These are phyloP conservation scores for Pollenia amentaria DNA, from an alignment of 2,888 invertebrate genomes.

Conservation along the genomic window DNA sequence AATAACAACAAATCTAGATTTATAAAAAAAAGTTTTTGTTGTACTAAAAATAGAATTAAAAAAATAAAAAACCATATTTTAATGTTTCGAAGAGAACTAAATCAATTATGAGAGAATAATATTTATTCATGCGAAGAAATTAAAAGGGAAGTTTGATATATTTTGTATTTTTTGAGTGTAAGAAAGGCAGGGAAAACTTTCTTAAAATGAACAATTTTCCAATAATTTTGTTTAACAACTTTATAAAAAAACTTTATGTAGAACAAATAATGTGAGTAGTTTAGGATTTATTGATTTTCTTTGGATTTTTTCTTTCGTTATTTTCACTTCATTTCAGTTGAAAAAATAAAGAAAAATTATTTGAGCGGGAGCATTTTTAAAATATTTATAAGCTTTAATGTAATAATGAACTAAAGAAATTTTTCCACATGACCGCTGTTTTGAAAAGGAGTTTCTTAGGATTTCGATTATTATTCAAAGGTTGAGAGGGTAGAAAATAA, in stretches of 20 bases:
- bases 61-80: constrained; percentile 2
- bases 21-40: constrained; percentile 1
- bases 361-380: not conserved
- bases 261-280: constrained; percentile 21
- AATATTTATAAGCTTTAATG: constrained; percentile 16
- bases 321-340: constrained; percentile 15
- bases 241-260: constrained; percentile 38
- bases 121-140: not conserved
- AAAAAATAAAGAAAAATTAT: not conserved
- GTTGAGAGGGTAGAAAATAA: constrained; percentile 6
- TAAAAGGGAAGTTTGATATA: not conserved
- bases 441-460: not conserved
- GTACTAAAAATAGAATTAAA: not conserved
- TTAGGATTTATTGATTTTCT: constrained; percentile 61
- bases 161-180: not conserved
- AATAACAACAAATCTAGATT: constrained; percentile 12
- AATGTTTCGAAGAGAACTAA: constrained; percentile 20
- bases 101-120: constrained; percentile 30
- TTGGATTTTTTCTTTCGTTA: not conserved
- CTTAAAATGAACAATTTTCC: constrained; percentile 44
- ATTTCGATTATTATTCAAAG: constrained; percentile 3
- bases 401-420: constrained; percentile 3
- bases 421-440: constrained; percentile 27
- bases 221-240: constrained; percentile 66
- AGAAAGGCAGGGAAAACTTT: constrained; percentile 8